phyloP scores from a whole-genome alignment of 1,140 invertebrate species.

The Scaptomyza graminum region DNA sequence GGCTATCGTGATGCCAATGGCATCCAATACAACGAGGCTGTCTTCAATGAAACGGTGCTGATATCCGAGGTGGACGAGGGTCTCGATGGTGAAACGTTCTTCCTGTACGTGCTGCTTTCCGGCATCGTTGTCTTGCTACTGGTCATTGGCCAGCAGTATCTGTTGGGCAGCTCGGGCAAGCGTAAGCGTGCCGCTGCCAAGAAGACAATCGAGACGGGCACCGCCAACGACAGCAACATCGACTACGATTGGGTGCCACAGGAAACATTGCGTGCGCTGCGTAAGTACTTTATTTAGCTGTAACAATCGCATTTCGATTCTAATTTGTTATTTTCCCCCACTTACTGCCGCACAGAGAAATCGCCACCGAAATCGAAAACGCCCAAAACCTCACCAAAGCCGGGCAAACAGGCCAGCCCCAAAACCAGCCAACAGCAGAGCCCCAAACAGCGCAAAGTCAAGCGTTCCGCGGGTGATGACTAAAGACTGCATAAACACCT shows the following conservation, averaged over 20 bases:
- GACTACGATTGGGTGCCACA: conserved; percentile 99
- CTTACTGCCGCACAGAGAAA: conserved; percentile 88
- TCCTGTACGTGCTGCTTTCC: conserved; percentile 97
- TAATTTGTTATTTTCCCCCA: conserved; percentile 35
- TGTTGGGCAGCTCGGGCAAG: conserved; percentile 88
- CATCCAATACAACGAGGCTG: conserved; percentile 91
- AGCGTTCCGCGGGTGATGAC: conserved; percentile 88
- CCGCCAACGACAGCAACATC: conserved; percentile 95
- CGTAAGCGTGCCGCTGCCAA: conserved; percentile 86
- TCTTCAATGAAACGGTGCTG: conserved; percentile 99
- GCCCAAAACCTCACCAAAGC: conserved; percentile 84
- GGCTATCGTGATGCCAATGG: conserved; percentile 94
- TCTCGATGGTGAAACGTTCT: conserved; percentile 98
- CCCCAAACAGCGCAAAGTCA: conserved; percentile 89
- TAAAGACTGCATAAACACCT: conserved; percentile 59
- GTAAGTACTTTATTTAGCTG: conserved; percentile 87
- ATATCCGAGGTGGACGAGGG: conserved; percentile 98
- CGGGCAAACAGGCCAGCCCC: conserved; percentile 79
- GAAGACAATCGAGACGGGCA: conserved; percentile 90
- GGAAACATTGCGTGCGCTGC: conserved; percentile 92
- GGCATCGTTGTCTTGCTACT: conserved; percentile 94
- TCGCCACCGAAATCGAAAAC: conserved; percentile 84
- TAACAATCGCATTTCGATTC: neutral
- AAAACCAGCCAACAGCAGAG: conserved; percentile 87
- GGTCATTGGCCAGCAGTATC: conserved; percentile 95